Base-by-base conservation (phyloP, 2,888 invertebrate genomes). In the Sturmia bella region DNA sequence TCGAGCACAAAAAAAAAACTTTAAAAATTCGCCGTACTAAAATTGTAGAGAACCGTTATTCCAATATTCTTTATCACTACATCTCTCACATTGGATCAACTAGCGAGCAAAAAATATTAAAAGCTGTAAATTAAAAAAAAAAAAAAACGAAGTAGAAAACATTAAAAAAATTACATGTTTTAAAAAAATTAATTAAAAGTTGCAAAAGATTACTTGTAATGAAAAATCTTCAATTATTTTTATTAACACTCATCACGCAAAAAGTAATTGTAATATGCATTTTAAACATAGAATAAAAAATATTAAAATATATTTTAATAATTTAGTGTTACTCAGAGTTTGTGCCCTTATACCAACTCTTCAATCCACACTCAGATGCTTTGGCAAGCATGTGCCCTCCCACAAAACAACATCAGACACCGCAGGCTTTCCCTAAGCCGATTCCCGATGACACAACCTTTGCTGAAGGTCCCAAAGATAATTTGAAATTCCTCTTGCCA, bases 401-500 rank as follows among this genome's bases (percentile, higher is more conserved):
- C 4, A 19, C 24, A 17, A 41, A 17, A 15, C 50, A 39, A 1
- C 78, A 37, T 11, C 39, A 45, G 2, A 11, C 15, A 9, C 1
- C 12, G 11, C 24, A 21, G 1, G 17, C 11, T 7, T 0, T 17
- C 4, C 19, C 11, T 13, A 56, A 70, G 15, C 32, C 17, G 13
- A 3, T 24, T 12, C 13, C 39, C 13, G 54, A 11, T n/a, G 72
- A 43, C 17, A 7, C 37, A 15, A 52, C 68, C 13, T 13, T 0
- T 19, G 41, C n/a, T n/a, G 39, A 54, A 39, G 39, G 39, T 12
- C 13, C 32, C n/a, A 39, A 59, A 54, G 43, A 63, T 15, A 52
- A 69, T 43, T 2, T 89, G 32, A 87, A 87, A 56, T 87, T 90
- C 54, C 84, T 79, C 15, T 72, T 89, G 52, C 90, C 90, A 3